Conservation (phyloP, 2,888 invertebrate species). For the Dynastes maya region DNA sequence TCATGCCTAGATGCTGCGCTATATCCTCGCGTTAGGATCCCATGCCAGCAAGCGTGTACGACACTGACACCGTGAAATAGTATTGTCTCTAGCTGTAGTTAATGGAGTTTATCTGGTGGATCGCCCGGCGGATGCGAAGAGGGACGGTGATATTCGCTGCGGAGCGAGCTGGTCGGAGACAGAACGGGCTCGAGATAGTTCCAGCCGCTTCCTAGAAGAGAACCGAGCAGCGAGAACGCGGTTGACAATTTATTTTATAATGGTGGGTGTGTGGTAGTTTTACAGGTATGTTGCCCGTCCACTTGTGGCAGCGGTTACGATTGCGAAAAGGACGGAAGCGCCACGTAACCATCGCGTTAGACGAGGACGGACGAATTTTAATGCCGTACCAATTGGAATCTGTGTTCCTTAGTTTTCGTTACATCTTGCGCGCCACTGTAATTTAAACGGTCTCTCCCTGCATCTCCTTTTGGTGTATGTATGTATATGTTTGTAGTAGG, state of each 20-base stretch:
- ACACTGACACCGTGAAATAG: constrained; percentile 69
- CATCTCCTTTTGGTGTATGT: constrained; percentile 9
- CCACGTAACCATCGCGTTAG: constrained; percentile 38
- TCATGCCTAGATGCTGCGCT: constrained; percentile 36
- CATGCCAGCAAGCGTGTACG: constrained; percentile 45
- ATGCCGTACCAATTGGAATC: constrained; percentile 67
- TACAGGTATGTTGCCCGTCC: constrained; percentile 49
- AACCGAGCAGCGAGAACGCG: constrained; percentile 65
- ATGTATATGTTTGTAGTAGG: constrained; percentile 6
- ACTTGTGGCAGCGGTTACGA: constrained; percentile 49
- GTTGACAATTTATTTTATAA: constrained; percentile 72
- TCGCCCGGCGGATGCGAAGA: constrained; percentile 63
- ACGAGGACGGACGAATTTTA: constrained; percentile 61
- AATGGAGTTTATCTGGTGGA: constrained; percentile 70
- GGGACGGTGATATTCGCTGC: constrained; percentile 22
- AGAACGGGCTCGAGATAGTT: constrained; percentile 47
- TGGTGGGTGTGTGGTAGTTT: constrained; percentile 61
- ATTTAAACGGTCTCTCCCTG: constrained; percentile 60
- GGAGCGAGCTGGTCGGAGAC: background rate
- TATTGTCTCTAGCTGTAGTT: constrained; percentile 71
- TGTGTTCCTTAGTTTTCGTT: constrained; percentile 65
- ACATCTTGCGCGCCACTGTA: constrained; percentile 68
- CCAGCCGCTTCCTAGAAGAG: constrained; percentile 68
- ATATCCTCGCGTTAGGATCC: constrained; percentile 39
- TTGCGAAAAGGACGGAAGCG: constrained; percentile 57